Evolutionary conservation across 2,888 invertebrate genomes (phyloP), one percentile per base, ranked within the genome.

Genomic region (Caenorhabditis imperialis): DNA sequence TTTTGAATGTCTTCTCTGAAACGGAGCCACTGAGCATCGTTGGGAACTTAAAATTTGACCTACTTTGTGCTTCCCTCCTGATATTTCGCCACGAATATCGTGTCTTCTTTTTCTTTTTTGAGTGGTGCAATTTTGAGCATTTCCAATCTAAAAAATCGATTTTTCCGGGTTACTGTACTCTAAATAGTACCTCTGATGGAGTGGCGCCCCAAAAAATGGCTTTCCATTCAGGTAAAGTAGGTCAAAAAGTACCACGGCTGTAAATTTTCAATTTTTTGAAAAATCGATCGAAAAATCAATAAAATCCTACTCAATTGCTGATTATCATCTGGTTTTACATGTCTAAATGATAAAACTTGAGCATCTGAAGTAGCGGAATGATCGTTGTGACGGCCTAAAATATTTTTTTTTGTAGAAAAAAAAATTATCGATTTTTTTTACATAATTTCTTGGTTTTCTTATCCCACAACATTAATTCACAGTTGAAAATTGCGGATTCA

Each of bases 221-320:
- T 72, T 58, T 16, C 83, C 86, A 50, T 85, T 84, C 18, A 82
- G 75, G 47, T 82, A 83, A 14, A 86, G 80, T 5, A 86, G 47
- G 53, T 86, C 86, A 70, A 86, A 85, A 3, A 86, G 73, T 35
- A 82, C 83, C n/a, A 84, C 81, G 20, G 67, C 79, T 79, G 51
- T 18, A 78, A 58, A 23, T 3, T 51, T 30, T 16, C 14, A 35
- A 23, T n/a, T 42, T n/a, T n/a, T n/a, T n/a, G 30, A 30, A 30
- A 30, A 30, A 30, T 6, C 7, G 30, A 30, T 30, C 30, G 10
- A n/a, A n/a, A n/a, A n/a, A n/a, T n/a, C n/a, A n/a, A n/a, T n/a
- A n/a, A n/a, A n/a, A n/a, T n/a, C n/a, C n/a, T n/a, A 75, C 75
- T 63, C n/a, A 75, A 58, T 71, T 75, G 75, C 25, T 75, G 75